Percentiles rank a stretch among this genome's conserved stretches.
Evolutionary conservation across 2,113 vertebrate species (phyloP).

Genomic region (Lophotis ruficrista): DNA sequence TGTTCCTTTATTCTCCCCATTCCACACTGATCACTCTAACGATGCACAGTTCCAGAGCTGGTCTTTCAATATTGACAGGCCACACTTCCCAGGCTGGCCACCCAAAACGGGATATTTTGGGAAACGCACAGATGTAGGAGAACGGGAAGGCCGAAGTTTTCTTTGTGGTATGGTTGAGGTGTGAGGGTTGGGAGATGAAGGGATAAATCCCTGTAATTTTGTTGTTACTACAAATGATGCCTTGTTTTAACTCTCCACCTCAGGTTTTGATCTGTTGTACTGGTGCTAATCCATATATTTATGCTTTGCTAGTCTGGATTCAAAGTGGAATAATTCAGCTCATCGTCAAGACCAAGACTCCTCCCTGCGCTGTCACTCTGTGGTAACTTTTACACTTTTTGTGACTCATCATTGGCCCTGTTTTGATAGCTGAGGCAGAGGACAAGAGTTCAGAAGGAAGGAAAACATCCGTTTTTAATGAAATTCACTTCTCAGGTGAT

Average conservation of each 20-base stretch:
- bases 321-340: neutral
- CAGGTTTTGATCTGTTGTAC: neutral
- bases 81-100: neutral
- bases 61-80: neutral
- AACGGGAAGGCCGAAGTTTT: neutral
- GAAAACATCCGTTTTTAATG: neutral
- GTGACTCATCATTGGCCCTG: neutral
- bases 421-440: neutral
- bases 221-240: neutral
- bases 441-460: neutral
- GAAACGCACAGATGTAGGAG: neutral
- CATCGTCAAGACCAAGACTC: neutral
- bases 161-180: neutral
- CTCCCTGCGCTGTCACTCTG: neutral
- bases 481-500: neutral
- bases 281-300: neutral
- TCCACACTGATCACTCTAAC: accelerated
- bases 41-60: neutral
- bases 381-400: neutral
- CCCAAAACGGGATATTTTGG: neutral
- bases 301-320: neutral
- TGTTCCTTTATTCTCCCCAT: neutral
- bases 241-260: neutral
- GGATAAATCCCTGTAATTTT: neutral
- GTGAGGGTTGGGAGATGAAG: neutral